Conservation (phyloP, 2,888 invertebrate species). For the Oxytorus armatus region DNA sequence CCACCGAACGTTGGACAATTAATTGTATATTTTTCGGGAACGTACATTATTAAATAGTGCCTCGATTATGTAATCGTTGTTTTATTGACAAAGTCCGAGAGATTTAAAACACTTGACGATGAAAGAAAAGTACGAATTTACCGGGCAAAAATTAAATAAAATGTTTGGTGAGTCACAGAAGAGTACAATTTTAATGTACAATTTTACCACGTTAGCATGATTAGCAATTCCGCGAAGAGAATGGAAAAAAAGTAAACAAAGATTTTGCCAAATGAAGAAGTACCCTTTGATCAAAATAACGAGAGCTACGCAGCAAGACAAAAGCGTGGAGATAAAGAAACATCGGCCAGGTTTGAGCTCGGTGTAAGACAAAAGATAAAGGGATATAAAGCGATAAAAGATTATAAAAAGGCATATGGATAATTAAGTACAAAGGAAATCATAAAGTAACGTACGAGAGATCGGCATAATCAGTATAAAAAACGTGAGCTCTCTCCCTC, state of each 20-base stretch:
- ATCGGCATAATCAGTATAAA: constrained; percentile 17
- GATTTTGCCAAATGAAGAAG: neutral
- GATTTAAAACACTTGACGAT: too few relatives aligned
- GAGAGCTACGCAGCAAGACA: constrained; percentile 31
- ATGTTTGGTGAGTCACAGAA: too few relatives aligned
- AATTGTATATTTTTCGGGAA: too few relatives aligned
- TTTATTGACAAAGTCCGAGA: too few relatives aligned
- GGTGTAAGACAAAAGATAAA: constrained; percentile 6
- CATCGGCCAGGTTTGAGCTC: constrained; percentile 19
- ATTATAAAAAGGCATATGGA: neutral
- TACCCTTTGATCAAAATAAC: constrained; percentile 24
- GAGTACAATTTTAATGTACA: too few relatives aligned
- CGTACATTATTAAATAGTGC: too few relatives aligned
- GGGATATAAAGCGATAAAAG: neutral
- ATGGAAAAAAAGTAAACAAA: neutral
- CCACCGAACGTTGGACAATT: too few relatives aligned
- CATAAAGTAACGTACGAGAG: constrained; percentile 29
- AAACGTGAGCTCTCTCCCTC: constrained; percentile 12
- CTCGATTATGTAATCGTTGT: too few relatives aligned
- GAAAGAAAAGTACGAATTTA: too few relatives aligned
- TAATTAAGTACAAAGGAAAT: constrained; percentile 33
- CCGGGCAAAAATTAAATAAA: too few relatives aligned
- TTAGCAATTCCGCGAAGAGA: too few relatives aligned
- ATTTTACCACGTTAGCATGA: too few relatives aligned
- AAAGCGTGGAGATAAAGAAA: constrained; percentile 37